These are phyloP conservation scores for Galagoides demidoff DNA, from an alignment of 2,797 vertebrate species.

Conservation along the genomic window DNA sequence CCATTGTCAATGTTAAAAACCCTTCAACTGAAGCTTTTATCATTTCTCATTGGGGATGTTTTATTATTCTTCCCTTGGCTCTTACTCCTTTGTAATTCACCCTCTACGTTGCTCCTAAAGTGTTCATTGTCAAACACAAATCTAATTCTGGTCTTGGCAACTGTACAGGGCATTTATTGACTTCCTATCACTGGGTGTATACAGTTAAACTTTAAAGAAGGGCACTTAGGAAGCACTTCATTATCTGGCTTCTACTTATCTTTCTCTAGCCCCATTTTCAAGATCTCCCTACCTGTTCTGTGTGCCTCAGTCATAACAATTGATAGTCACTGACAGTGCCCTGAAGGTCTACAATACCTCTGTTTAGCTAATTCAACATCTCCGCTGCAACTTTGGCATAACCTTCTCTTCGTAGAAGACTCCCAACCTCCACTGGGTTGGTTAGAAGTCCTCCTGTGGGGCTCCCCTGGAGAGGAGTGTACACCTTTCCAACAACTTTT, in stretches of 20 bases:
- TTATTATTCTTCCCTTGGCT: neutral
- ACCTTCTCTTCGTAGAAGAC: neutral
- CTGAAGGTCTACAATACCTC: neutral
- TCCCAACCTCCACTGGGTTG: neutral
- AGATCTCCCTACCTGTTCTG: neutral
- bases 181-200: neutral
- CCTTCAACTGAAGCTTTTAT: neutral
- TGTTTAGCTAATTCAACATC: neutral
- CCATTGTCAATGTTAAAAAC: neutral
- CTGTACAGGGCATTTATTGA: neutral
- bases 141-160: neutral
- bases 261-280: neutral
- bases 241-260: neutral
- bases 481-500: neutral
- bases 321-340: neutral
- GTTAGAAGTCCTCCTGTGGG: neutral
- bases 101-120: neutral
- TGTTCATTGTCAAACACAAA: constrained; percentile 8
- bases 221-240: neutral
- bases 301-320: neutral
- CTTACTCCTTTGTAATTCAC: neutral
- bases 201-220: constrained; percentile 1
- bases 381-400: neutral
- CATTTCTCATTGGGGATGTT: neutral
- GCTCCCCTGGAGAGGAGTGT: neutral